Evolutionary conservation across 1,140 invertebrate genomes (phyloP).

Genomic region (Pollicipes pollicipes): DNA sequence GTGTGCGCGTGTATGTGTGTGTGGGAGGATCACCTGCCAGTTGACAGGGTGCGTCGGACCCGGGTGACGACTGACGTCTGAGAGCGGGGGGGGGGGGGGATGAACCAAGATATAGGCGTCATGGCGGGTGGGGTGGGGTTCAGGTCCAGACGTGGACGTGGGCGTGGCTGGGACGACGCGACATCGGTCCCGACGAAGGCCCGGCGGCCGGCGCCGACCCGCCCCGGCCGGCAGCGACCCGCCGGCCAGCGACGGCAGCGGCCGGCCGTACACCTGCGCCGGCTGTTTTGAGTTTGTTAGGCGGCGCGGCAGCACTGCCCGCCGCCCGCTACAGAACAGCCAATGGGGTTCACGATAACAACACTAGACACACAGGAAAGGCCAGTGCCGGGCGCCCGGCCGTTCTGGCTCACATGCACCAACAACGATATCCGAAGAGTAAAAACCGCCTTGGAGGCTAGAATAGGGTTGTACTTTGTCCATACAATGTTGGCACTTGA

Average conservation of each 20-base stretch:
- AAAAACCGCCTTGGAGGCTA: neutral
- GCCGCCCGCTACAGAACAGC: neutral
- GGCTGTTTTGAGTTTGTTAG: too few relatives aligned
- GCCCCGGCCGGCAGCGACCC: too few relatives aligned
- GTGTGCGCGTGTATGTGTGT: slow-evolving; percentile 1
- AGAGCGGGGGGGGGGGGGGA: neutral
- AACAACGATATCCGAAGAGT: slow-evolving; percentile 1
- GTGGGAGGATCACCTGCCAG: too few relatives aligned
- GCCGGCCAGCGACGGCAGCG: too few relatives aligned
- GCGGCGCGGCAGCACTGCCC: too few relatives aligned
- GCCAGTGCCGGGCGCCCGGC: too few relatives aligned
- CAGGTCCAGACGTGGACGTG: neutral
- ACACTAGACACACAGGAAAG: slow-evolving; percentile 1
- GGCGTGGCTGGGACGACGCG: neutral
- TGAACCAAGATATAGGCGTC: neutral
- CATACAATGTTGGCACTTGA: slow-evolving; percentile 1
- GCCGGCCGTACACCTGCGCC: too few relatives aligned
- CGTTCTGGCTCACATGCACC: neutral
- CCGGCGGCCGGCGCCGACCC: too few relatives aligned
- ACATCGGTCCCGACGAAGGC: neutral
- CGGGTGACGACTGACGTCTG: neutral
- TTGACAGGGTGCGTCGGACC: too few relatives aligned
- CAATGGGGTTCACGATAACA: neutral
- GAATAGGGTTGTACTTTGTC: slow-evolving; percentile 1
- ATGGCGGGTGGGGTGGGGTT: neutral